Percentiles rank a stretch among this genome's conserved stretches.
Evolutionary conservation across 53 echinoderm and acorn worm genomes (phyloP).

Genomic region (Stichopus horrens): DNA sequence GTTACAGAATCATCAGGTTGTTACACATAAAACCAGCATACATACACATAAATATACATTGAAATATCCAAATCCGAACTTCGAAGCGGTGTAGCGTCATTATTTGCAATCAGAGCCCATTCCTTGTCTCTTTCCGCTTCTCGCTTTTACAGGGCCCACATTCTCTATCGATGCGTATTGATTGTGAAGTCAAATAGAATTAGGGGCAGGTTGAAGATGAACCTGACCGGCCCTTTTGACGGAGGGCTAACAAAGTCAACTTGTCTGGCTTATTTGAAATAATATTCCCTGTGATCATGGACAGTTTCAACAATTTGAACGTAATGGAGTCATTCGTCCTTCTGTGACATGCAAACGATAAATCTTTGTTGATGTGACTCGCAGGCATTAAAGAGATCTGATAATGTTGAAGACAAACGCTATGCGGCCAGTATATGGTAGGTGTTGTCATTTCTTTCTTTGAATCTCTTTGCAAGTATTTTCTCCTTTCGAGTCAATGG

Average conservation of each 20-base stretch:
- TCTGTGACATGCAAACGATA: neutral
- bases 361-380: neutral
- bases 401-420: neutral
- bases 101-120: no score
- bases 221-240: constrained; percentile 7
- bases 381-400: neutral
- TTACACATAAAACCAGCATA: no score
- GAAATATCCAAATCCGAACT: no score
- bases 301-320: neutral
- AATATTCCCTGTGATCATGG: constrained; percentile 8
- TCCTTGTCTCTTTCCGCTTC: neutral
- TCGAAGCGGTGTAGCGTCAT: no score
- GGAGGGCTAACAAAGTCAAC: neutral
- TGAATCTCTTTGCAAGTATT: no score
- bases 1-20: no score
- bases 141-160: neutral
- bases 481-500: no score
- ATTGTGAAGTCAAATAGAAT: constrained; percentile 32
- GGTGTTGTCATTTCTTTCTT: no score
- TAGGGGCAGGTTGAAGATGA: neutral
- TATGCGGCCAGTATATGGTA: no score
- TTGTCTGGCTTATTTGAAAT: neutral
- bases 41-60: no score
- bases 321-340: neutral
- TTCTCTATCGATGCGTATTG: constrained; percentile 29